A percentile compares a stretch with the other conserved stretches of the same genome.
Conservation (phyloP, 2,113 vertebrate species). For the Coreoperca whiteheadi region DNA sequence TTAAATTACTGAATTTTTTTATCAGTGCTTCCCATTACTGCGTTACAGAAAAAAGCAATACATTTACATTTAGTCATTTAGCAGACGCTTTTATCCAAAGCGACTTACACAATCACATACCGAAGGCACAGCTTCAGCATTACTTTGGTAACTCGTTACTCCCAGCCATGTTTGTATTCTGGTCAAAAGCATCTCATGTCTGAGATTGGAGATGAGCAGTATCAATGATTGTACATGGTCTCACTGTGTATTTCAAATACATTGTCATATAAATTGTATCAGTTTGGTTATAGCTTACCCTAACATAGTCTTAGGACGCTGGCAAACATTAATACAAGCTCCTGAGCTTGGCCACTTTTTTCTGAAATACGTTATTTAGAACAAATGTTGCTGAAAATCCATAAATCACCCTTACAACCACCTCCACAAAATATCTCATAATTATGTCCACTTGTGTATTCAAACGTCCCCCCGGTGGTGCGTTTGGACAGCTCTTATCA, state of each 20-base stretch:
- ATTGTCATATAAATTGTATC: neutral
- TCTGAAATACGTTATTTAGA: neutral
- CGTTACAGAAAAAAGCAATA: too few species aligned
- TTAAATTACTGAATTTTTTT: too few species aligned
- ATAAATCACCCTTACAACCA: slow-evolving; percentile 1
- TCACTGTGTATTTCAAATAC: neutral
- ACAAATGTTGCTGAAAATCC: slow-evolving; percentile 20
- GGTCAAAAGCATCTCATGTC: too few species aligned
- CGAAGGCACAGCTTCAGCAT: too few species aligned
- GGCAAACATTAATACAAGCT: neutral
- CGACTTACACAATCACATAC: too few species aligned
- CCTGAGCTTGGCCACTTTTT: neutral
- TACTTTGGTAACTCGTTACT: too few species aligned
- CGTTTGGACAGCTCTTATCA: slow-evolving; percentile 53
- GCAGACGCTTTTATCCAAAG: too few species aligned
- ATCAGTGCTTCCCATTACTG: too few species aligned
- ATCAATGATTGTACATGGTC: too few species aligned
- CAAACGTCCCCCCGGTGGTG: neutral
- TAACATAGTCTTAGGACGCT: neutral
- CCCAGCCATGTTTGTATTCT: too few species aligned
- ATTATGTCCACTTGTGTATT: slow-evolving; percentile 28
- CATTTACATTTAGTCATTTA: too few species aligned
- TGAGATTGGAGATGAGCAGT: too few species aligned
- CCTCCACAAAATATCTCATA: slow-evolving; percentile 9
- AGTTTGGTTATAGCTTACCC: neutral